Evolutionary conservation across 2,113 vertebrate genomes (phyloP), one percentile per base, ranked within the genome.

Genomic region (Gavialis gangeticus): DNA sequence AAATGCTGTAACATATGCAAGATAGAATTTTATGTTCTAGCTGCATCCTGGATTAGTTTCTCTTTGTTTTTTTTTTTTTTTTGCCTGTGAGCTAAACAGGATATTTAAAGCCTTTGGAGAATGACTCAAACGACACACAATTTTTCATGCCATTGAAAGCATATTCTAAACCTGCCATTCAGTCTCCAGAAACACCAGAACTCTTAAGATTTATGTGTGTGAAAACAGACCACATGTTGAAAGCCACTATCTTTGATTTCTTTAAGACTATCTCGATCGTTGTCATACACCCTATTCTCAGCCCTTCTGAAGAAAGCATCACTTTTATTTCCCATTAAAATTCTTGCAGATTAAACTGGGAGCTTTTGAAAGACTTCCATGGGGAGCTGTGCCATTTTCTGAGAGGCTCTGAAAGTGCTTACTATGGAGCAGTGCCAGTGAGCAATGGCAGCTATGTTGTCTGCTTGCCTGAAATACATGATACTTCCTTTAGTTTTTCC

Each of bases 311-410:
- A 89, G 90, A 91, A 94, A 95, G 91, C 46, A 91, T 4, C 46
- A 10, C 76, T 94, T 94, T 82, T 88, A 85, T 93, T 97, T 91
- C 85, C 90, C 69, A 94, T 93, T 94, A 92, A 86, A 89, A 79
- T 91, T 73, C 91, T 46, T 69, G 64, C 75, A 85, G 81, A 90
- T 93, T 92, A 93, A 92, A 92, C 76, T 34, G 28, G 56, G 67
- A 89, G 90, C 59, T 96, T 90, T 73, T 80, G 79, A 78, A 87
- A 79, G 84, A 3, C 82, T 76, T 96, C 88, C 77, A 0, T 25
- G 34, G 88, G 82, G 86, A 91, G 87, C 60, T 77, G 82, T 90
- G 88, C 86, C 84, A 37, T 91, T 95, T 96, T 90, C 77, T 63
- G 75, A 85, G 82, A 19, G 25, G 25, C 34, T 60, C 63, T 62